Base-by-base conservation (phyloP, 2,888 invertebrate genomes). In the Diarsia brunnea region DNA sequence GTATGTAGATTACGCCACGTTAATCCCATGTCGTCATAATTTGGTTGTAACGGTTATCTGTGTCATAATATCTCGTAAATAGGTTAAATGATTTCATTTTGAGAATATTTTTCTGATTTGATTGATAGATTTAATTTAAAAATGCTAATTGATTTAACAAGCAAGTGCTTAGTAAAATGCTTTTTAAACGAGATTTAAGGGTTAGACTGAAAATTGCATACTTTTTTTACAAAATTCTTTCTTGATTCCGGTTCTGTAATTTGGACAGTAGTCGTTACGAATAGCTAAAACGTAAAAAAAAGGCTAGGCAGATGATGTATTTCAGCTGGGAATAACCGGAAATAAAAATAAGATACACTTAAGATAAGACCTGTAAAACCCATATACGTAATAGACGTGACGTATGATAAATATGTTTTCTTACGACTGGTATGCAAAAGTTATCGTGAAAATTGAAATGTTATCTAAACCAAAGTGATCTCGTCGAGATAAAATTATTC, bases 331-430 rank as follows among this genome's bases (percentile, higher is more conserved):
- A 51, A 51, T 51, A 27, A 58, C 27, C 45, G 11, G 24, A 7
- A 45, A 67, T 49, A 24, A 60, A 49, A 65, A 61, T 7, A 58
- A 63, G 24, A 78, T 63, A 69, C 63, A 61, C 53, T 55, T 47
- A 58, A 45, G 27, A 51, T 38, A 67, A 51, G 10, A 69, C 27
- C 12, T 19, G 45, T 67, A 63, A 77, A 81, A 78, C 31, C 55
- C 19, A 67, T 49, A 24, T 45, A 81, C 76, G 76, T 82, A 71
- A 64, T 66, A 65, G 43, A 31, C 68, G 24, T 84, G 81, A 64
- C 78, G 82, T 78, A 79, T 45, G 19, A 61, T 66, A 84, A 86
- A 84, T 81, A 88, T 84, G 69, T 81, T 66, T 65, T 76, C 53
- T 45, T 71, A 60, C 27, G 51, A 69, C 79, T 47, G n/a, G 78